A percentile compares a stretch with the other conserved stretches of the same genome.
These are phyloP conservation scores for Schizopygopsis pylzovi DNA, from an alignment of 2,797 vertebrate genomes.

Conservation along the genomic window DNA sequence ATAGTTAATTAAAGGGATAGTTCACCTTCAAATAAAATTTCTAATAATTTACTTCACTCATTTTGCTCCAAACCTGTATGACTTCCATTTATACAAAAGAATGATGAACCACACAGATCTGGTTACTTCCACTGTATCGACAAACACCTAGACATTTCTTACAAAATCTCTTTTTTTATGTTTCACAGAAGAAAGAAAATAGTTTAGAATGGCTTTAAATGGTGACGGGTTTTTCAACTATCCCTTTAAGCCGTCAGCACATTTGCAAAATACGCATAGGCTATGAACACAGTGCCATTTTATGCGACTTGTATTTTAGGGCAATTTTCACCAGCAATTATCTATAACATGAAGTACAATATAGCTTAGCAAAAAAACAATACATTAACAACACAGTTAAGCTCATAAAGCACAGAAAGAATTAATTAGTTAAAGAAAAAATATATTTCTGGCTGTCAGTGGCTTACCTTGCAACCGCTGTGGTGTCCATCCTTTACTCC, in stretches of 20 bases:
- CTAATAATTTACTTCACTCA: neutral
- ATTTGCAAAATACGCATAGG: neutral
- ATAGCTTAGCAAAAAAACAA: neutral
- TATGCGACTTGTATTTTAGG: neutral
- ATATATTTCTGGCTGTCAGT: neutral
- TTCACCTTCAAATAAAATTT: neutral
- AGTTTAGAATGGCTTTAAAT: neutral
- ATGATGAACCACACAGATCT: neutral
- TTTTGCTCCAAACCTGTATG: neutral
- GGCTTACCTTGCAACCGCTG: conserved; percentile 42
- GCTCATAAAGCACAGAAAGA: neutral
- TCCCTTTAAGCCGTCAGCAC: neutral
- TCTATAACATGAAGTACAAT: neutral
- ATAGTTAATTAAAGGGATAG: neutral
- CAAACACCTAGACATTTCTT: neutral
- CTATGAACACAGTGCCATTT: neutral
- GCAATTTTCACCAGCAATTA: neutral
- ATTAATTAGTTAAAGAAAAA: neutral
- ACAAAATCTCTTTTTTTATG: neutral
- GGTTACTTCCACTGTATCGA: neutral
- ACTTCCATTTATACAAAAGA: neutral
- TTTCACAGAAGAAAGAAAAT: neutral
- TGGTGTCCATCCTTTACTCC: neutral
- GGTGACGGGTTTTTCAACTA: neutral
- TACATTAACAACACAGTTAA: neutral